phyloP scores from a whole-genome alignment of 2,888 invertebrate genomes.

The Heliconius charithonia region DNA sequence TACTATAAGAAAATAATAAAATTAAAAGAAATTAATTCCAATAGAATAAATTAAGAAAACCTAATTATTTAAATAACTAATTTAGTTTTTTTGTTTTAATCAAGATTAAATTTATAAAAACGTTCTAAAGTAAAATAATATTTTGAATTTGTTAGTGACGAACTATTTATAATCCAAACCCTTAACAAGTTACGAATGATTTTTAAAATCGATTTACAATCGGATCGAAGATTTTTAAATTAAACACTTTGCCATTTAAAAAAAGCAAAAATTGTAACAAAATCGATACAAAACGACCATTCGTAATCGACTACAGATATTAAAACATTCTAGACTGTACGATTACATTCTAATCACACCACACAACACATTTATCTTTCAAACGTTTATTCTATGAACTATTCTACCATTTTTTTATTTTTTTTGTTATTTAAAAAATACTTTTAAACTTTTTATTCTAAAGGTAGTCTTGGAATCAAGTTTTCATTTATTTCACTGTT shows the following conservation, averaged over 20 bases:
- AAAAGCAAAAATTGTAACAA: neutral
- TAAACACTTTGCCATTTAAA: neutral
- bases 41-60: too few species aligned
- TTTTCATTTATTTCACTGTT: slow-evolving; percentile 13
- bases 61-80: too few species aligned
- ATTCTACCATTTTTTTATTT: slow-evolving; percentile 1
- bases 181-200: slow-evolving; percentile 19
- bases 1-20: neutral
- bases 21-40: too few species aligned
- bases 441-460: slow-evolving; percentile 7
- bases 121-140: too few species aligned
- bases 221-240: neutral
- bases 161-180: slow-evolving; percentile 1
- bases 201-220: neutral
- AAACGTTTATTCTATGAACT: neutral
- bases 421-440: slow-evolving; percentile 12
- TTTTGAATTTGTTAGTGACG: neutral
- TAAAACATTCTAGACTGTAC: neutral
- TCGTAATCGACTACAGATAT: slow-evolving; percentile 8
- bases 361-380: neutral
- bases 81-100: too few species aligned
- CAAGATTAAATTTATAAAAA: too few species aligned
- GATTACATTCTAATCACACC: slow-evolving; percentile 11
- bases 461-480: slow-evolving; percentile 8
- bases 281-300: slow-evolving; percentile 9